A percentile compares a stretch with the other conserved stretches of the same genome.
Evolutionary conservation across 2,797 vertebrate species (phyloP).

Genomic region (Alca torda): DNA sequence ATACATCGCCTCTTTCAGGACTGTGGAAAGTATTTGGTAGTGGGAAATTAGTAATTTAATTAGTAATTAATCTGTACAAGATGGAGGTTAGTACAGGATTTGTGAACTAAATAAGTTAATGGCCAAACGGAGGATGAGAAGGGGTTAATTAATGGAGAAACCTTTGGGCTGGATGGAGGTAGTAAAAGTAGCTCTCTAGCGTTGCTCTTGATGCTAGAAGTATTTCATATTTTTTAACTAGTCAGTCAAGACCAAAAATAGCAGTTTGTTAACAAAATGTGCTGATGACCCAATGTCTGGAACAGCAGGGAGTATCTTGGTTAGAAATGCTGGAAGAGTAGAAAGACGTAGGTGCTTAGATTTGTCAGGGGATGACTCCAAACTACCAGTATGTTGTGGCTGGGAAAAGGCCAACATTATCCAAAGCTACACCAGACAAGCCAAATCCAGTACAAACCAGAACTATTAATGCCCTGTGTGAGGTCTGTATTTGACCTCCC

Average conservation of each 20-base stretch:
- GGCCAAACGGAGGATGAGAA: neutral
- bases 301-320: neutral
- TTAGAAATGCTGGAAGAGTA: neutral
- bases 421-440: neutral
- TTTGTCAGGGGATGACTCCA: neutral
- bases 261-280: neutral
- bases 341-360: neutral
- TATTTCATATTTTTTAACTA: neutral
- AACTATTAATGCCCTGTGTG: constrained; percentile 20
- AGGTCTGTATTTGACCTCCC: neutral
- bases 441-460: neutral
- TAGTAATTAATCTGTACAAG: neutral
- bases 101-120: neutral
- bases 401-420: neutral
- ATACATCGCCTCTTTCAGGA: neutral
- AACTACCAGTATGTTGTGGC: neutral
- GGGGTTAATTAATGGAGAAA: neutral
- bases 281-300: constrained; percentile 45
- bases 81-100: neutral
- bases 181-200: neutral
- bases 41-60: neutral
- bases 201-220: neutral
- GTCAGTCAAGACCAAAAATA: constrained; percentile 21
- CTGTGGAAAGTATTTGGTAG: neutral
- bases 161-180: neutral